Evolutionary conservation across 2,113 vertebrate genomes (phyloP), one percentile per base, ranked within the genome.

Genomic region (Microtus oregoni): DNA sequence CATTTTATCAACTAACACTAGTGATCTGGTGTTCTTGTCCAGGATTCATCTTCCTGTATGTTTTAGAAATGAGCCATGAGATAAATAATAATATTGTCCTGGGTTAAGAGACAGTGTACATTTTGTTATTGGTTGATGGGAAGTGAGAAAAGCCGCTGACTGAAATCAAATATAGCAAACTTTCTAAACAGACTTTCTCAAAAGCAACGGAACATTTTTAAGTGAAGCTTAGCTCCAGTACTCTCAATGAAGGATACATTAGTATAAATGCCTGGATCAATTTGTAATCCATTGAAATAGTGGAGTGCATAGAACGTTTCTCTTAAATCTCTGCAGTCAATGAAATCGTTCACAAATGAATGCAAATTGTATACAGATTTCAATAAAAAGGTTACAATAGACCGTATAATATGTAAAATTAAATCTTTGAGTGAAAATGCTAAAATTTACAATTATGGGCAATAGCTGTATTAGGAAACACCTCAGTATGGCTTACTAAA

Each of bases 171-270:
- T 81, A 55, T 41, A 89, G n/a, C 15, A 73, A n/a, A 24, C 78
- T 91, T 89, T 91, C 82, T 85, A 50, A 82, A 10, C 68, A 38
- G 5, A 41, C 19, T 93, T 70, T 44, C 86, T 89, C 89, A 77
- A 87, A 97, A 67, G 87, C 44, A 96, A 50, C 28, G 89, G 19
- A 72, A 17, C 70, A 70, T 92, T 92, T 77, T 50, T 95, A 97
- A 95, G 58, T 47, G 22, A 73, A 70, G 47, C 15, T 85, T 24
- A 91, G 52, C 28, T 94, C 26, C 55, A 86, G 90, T 89, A 67
- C 19, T 97, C 90, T 90, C 89, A 95, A 41, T 70, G 58, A 96
- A 75, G 9, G 72, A 52, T 67, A 76, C 50, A 13, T 86, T 91
- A 93, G 41, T 67, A 32, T 88, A 95, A 87, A 93, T 14, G 38